Base-by-base conservation (phyloP, 2,888 invertebrate species). In the Zygothrica quintamaculata region DNA sequence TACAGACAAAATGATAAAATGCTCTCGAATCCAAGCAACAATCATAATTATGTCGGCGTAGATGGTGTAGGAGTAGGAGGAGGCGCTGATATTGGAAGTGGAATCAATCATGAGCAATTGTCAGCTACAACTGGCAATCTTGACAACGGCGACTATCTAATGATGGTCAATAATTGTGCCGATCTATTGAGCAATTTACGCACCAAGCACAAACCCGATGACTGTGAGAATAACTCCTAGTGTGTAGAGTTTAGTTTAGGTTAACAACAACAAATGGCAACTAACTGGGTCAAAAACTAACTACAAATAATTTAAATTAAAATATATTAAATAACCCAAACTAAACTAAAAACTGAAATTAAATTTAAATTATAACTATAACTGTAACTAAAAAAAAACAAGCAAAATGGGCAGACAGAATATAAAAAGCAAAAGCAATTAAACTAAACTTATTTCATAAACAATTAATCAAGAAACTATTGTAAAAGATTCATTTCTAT, bases 141-240 rank as follows among this genome's bases (percentile, higher is more conserved):
- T 34, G 91, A 90, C 71, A 92, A 91, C 74, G 92, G 92, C 53
- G 91, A 91, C 73, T 91, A 91, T 75, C 88, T 91, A 90, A 92
- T 93, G 26, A 92, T 93, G 78, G 93, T 93, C 79, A 93, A 93
- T 68, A 93, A 93, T 76, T 94, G 93, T 88, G 93, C 93, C 8
- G 94, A 94, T 86, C 92, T 94, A 29, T 89, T 94, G 11, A 92
- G 93, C 39, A 93, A 93, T 87, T 91, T 91, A 64, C 90, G 91
- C 77, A 89, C 88, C 82, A 91, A 90, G 89, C 91, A 91, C 89
- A 91, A 91, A 91, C 84, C 90, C 82, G 91, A 90, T 88, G 90
- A 90, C 90, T 90, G 90, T 90, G 91, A 89, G 88, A 90, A 90
- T 88, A 90, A 90, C 89, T 90, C 90, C 90, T 90, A 90, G 90